phyloP scores from a whole-genome alignment of 1,140 invertebrate genomes.

The Trichonephila clavata region DNA sequence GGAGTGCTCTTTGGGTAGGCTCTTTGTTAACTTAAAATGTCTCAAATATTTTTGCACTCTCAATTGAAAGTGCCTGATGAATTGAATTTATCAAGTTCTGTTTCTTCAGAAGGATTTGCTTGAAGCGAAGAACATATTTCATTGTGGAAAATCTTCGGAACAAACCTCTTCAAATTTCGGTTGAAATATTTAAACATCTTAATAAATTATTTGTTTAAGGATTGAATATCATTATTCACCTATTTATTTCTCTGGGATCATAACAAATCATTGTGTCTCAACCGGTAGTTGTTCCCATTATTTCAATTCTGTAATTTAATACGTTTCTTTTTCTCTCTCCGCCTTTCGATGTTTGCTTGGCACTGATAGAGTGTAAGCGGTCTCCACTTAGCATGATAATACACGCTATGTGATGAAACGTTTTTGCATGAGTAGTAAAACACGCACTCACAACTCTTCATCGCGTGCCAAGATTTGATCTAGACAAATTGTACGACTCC shows the following conservation, averaged over 20 bases:
- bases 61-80: neutral
- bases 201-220: neutral
- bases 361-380: slow-evolving; percentile 17
- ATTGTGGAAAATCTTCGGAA: neutral
- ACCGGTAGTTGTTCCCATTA: neutral
- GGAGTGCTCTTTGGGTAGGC: neutral
- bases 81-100: neutral
- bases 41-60: no score
- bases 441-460: slow-evolving; percentile 54
- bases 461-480: slow-evolving; percentile 59
- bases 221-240: neutral
- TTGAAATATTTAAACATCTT: neutral
- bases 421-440: slow-evolving; percentile 56
- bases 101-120: neutral
- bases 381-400: neutral
- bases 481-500: slow-evolving; percentile 58
- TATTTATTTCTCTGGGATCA: neutral
- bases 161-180: neutral
- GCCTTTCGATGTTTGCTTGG: neutral
- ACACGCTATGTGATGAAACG: slow-evolving; percentile 46
- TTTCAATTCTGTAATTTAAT: neutral
- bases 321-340: neutral
- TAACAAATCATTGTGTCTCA: slow-evolving; percentile 22
- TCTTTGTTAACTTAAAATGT: neutral
- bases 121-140: neutral